Conservation (phyloP, 2,888 invertebrate genomes). For the Volucella inanis region DNA sequence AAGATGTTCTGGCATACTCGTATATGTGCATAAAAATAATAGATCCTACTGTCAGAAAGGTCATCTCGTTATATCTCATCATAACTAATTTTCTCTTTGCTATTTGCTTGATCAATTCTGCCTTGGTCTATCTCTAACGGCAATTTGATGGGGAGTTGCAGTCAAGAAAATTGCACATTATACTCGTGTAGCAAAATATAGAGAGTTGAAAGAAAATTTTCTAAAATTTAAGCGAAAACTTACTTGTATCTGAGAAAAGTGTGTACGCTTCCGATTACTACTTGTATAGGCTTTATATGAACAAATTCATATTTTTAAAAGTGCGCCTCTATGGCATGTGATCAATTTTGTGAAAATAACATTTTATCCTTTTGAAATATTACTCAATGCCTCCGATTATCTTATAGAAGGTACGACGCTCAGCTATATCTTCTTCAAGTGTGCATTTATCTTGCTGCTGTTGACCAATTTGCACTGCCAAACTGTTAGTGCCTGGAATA, state of each 20-base stretch:
- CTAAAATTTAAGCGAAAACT: slow-evolving; percentile 49
- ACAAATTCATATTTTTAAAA: slow-evolving; percentile 26
- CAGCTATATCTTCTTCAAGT: slow-evolving; percentile 1
- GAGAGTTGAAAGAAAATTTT: slow-evolving; percentile 17
- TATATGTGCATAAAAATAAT: background rate
- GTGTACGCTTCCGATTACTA: slow-evolving; percentile 32
- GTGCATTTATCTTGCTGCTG: slow-evolving; percentile 48
- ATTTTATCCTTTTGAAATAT: slow-evolving; percentile 48
- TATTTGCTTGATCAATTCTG: slow-evolving; percentile 20
- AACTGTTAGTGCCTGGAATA: slow-evolving; percentile 28
- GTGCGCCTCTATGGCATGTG: slow-evolving; percentile 38
- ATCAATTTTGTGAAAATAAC: slow-evolving; percentile 63
- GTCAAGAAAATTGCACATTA: background rate
- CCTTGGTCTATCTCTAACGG: slow-evolving; percentile 42
- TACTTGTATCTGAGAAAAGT: background rate
- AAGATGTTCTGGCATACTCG: too few relatives aligned
- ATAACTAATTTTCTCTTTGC: slow-evolving; percentile 32
- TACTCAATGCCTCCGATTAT: slow-evolving; percentile 45
- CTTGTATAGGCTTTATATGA: background rate
- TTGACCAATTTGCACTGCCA: slow-evolving; percentile 56
- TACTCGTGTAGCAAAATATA: background rate
- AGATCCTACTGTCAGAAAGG: slow-evolving; percentile 5
- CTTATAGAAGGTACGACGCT: background rate
- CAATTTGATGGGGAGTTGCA: slow-evolving; percentile 25
- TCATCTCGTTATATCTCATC: slow-evolving; percentile 3